A percentile compares a stretch with the other conserved stretches of the same genome.
Conservation (phyloP, 2,888 invertebrate species). For the Noctua janthina region DNA sequence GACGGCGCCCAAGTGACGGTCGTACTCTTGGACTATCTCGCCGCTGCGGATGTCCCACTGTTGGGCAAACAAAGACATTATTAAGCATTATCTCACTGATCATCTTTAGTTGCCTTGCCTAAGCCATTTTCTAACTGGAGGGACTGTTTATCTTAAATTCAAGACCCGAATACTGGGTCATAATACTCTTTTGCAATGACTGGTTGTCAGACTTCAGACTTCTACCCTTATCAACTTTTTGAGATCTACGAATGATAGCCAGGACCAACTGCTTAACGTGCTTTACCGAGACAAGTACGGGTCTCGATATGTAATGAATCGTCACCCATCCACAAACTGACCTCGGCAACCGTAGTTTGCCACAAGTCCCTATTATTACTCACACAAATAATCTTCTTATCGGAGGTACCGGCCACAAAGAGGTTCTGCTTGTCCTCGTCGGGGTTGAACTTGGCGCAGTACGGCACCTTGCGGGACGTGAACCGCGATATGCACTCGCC, state of each 20-base stretch:
- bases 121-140: neutral
- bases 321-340: neutral
- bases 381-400: constrained; percentile 99
- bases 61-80: neutral
- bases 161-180: too few species aligned
- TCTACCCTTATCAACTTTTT: too few species aligned
- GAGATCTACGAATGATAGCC: too few species aligned
- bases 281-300: too few species aligned
- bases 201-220: neutral
- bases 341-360: too few species aligned
- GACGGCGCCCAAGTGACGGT: constrained; percentile 99
- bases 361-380: constrained; percentile 80
- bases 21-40: constrained; percentile 99
- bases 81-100: too few species aligned
- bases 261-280: too few species aligned
- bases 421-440: constrained; percentile 99
- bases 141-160: neutral
- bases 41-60: constrained; percentile 99
- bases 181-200: too few species aligned
- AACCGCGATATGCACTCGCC: constrained; percentile 96
- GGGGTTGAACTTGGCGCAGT: constrained; percentile 99
- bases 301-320: neutral
- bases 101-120: too few species aligned
- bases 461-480: constrained; percentile 98
- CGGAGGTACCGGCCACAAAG: constrained; percentile 99